phyloP scores from a whole-genome alignment of 2,888 invertebrate genomes.

The Cylloceria caligata region DNA sequence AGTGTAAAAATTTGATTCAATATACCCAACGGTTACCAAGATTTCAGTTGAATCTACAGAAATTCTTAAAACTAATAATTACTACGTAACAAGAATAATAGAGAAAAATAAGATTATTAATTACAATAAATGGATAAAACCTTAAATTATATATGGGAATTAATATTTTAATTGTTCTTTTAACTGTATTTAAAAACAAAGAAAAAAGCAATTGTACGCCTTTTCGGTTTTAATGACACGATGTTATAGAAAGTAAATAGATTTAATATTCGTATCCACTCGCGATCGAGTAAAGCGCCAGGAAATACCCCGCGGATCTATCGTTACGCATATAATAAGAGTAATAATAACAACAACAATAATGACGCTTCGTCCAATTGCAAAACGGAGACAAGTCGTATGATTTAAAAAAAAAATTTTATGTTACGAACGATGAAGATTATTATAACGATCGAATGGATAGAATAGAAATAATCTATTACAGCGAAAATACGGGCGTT shows the following conservation, averaged over 20 bases:
- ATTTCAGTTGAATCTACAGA: too few relatives aligned
- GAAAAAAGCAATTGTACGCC: background rate
- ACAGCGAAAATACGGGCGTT: slow-evolving; percentile 10
- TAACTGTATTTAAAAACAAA: background rate
- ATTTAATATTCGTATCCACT: slow-evolving; percentile 13
- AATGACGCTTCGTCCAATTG: slow-evolving; percentile 21
- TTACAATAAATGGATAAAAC: background rate
- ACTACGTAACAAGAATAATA: too few relatives aligned
- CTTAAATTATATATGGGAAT: background rate
- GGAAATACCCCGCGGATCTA: slow-evolving; percentile 20
- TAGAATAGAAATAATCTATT: background rate
- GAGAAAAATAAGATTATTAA: too few relatives aligned
- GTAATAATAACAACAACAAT: background rate
- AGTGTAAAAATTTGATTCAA: too few relatives aligned
- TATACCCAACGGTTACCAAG: too few relatives aligned
- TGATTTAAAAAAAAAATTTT: background rate
- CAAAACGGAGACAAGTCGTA: background rate
- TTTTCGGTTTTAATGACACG: background rate
- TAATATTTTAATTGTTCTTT: too few relatives aligned
- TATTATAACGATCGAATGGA: slow-evolving; percentile 24
- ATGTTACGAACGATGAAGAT: slow-evolving; percentile 31
- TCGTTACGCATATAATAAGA: slow-evolving; percentile 17
- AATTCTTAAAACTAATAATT: too few relatives aligned
- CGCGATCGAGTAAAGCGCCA: slow-evolving; percentile 22
- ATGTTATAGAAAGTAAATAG: background rate